phyloP scores from a whole-genome alignment of 2,797 vertebrate species.

The Cryptoprocta ferox region DNA sequence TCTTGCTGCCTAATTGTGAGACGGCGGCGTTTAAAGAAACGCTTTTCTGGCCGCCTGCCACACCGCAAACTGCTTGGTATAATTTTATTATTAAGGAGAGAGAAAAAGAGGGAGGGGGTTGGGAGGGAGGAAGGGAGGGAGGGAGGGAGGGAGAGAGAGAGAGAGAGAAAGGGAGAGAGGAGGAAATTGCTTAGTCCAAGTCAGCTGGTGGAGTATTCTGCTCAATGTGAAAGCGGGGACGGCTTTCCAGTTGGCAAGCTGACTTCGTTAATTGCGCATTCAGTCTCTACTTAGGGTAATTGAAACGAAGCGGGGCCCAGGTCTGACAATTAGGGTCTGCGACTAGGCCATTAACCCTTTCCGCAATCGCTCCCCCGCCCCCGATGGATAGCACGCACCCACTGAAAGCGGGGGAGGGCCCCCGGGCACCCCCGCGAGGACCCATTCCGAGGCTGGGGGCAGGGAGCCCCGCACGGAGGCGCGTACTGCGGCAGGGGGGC shows the following conservation, averaged over 20 bases:
- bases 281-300: constrained; percentile 70
- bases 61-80: constrained; percentile 86
- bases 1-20: constrained; percentile 86
- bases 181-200: constrained; percentile 71
- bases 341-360: constrained; percentile 70
- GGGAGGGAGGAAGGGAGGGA: background rate
- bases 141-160: background rate
- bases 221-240: constrained; percentile 14
- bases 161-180: background rate
- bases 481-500: background rate
- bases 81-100: constrained; percentile 86
- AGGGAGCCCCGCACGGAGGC: background rate
- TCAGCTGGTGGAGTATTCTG: constrained; percentile 60
- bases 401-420: background rate
- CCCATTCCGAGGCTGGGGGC: fast-evolving
- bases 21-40: constrained; percentile 86
- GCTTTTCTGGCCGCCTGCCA: constrained; percentile 87
- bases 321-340: constrained; percentile 72
- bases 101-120: constrained; percentile 52
- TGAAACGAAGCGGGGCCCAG: constrained; percentile 66
- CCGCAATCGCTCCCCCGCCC: background rate
- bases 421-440: background rate
- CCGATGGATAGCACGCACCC: background rate
- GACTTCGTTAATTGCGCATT: constrained; percentile 74
- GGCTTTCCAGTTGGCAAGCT: constrained; percentile 72